Percentiles rank a stretch among this genome's conserved stretches.
Evolutionary conservation across 2,113 vertebrate genomes (phyloP).

Genomic region (Phycodurus eques): DNA sequence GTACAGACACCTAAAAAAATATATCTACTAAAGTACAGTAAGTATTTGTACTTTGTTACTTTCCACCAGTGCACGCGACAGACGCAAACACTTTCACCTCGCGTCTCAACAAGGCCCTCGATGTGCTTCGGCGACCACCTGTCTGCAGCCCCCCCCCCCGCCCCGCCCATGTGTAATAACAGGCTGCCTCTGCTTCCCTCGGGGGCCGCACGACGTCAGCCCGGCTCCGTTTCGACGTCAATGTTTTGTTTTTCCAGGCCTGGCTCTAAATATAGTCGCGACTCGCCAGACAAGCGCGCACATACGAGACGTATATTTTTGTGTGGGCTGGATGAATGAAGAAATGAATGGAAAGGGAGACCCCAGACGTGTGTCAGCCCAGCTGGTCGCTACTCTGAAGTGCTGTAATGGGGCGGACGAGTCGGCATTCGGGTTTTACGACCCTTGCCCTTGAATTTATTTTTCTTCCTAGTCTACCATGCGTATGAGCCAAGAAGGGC

Average conservation of each 20-base stretch:
- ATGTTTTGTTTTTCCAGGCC: slow-evolving; percentile 71
- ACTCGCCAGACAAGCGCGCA: slow-evolving; percentile 35
- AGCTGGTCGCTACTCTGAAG: slow-evolving; percentile 21
- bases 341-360: slow-evolving; percentile 20
- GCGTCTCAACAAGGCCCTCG: not conserved
- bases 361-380: slow-evolving; percentile 61
- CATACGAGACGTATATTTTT: slow-evolving; percentile 31
- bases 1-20: too few relatives aligned
- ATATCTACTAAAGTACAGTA: too few relatives aligned
- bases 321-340: slow-evolving; percentile 7
- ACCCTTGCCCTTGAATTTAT: not conserved
- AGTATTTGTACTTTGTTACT: not conserved
- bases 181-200: slow-evolving; percentile 48
- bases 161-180: slow-evolving; percentile 54
- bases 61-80: not conserved
- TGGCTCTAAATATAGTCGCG: slow-evolving; percentile 59
- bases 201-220: slow-evolving; percentile 59
- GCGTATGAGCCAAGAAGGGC: not conserved
- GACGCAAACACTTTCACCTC: not conserved
- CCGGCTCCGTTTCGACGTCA: slow-evolving; percentile 54
- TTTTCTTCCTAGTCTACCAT: slow-evolving; percentile 17
- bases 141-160: not conserved
- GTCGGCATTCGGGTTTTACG: slow-evolving; percentile 20
- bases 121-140: not conserved
- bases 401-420: slow-evolving; percentile 19